These are phyloP conservation scores for Sebastolobus alascanus DNA, from an alignment of 2,797 vertebrate genomes.

Conservation along the genomic window DNA sequence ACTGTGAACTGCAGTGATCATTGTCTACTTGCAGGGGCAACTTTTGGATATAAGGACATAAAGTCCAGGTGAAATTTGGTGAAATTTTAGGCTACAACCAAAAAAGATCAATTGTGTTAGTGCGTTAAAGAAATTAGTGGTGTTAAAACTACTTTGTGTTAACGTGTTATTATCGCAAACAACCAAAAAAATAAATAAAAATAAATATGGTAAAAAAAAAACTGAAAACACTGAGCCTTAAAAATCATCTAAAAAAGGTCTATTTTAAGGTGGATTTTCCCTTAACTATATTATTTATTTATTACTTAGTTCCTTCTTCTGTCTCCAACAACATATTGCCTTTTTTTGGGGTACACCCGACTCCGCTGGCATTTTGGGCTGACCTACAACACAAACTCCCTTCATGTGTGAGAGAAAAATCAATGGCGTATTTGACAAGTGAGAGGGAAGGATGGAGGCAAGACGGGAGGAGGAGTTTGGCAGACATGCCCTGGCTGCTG, in stretches of 20 bases:
- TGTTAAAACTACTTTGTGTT: too few species aligned
- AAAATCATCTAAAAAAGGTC: not conserved
- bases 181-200: not conserved
- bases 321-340: conserved; percentile 27
- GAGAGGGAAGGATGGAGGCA: conserved; percentile 59
- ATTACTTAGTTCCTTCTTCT: not conserved
- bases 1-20: not conserved
- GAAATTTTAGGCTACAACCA: too few species aligned
- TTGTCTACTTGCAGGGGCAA: not conserved
- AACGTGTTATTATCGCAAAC: too few species aligned
- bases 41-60: not conserved
- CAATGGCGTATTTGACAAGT: conserved; percentile 73
- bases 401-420: conserved; percentile 73
- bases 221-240: not conserved
- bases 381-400: conserved; percentile 63
- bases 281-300: not conserved
- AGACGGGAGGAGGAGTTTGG: conserved; percentile 70
- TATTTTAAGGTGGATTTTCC: not conserved
- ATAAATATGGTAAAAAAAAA: not conserved
- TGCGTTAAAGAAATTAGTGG: too few species aligned
- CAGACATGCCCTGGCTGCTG: conserved; percentile 73
- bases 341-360: conserved; percentile 28
- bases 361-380: conserved; percentile 47
- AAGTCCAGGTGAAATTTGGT: not conserved
- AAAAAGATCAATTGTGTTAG: too few species aligned